Evolutionary conservation across 2,113 vertebrate species (phyloP).

Genomic region (Chunga burmeisteri): DNA sequence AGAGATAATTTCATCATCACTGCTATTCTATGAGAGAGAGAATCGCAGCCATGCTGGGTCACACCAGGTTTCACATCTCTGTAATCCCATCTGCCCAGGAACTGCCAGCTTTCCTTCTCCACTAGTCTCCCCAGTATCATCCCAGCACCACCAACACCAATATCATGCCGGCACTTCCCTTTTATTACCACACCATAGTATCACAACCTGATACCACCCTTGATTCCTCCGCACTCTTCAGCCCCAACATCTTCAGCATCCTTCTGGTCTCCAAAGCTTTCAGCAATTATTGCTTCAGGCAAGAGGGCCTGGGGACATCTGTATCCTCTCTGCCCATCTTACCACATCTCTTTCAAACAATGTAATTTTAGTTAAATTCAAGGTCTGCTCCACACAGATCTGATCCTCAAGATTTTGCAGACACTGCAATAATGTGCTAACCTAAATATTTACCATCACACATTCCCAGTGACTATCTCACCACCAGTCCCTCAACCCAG

Average conservation of each 20-base stretch:
- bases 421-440: not conserved
- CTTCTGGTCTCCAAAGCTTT: not conserved
- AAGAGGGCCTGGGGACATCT: not conserved
- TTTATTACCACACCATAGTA: not conserved
- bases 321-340: not conserved
- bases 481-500: not conserved
- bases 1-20: not conserved
- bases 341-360: not conserved
- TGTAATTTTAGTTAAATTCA: not conserved
- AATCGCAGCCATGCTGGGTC: not conserved
- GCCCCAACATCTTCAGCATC: not conserved
- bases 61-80: not conserved
- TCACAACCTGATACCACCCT: not conserved
- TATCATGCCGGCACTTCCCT: not conserved
- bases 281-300: not conserved
- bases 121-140: not conserved
- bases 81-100: not conserved
- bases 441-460: slow-evolving; percentile 35
- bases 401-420: not conserved
- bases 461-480: not conserved
- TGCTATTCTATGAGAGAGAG: not conserved
- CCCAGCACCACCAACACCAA: not conserved
- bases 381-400: not conserved
- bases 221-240: not conserved
- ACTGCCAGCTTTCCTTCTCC: not conserved